Evolutionary conservation across 2,113 vertebrate species (phyloP).

Genomic region (Gnathonemus longibarbis): DNA sequence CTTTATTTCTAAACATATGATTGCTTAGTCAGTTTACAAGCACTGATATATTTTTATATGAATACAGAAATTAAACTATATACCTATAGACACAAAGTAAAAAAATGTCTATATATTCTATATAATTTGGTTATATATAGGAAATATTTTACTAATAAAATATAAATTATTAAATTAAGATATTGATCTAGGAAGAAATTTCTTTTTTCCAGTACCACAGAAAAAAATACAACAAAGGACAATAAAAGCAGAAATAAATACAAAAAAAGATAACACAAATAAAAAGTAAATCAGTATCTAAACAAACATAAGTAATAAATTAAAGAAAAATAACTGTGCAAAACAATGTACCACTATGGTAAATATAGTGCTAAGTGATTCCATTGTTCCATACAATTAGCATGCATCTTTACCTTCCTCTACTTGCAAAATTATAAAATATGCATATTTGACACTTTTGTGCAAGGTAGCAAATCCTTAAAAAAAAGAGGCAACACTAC

Average conservation of each 20-base stretch:
- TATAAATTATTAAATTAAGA: neutral
- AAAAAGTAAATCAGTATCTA: neutral
- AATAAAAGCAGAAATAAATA: neutral
- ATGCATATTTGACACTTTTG: neutral
- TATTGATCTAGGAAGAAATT: neutral
- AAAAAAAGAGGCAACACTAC: neutral
- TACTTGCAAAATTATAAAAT: neutral
- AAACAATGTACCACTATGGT: neutral
- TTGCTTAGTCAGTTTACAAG: neutral
- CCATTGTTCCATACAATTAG: neutral
- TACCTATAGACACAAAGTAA: neutral
- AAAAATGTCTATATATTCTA: neutral
- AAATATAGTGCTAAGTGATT: neutral
- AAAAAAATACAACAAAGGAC: neutral
- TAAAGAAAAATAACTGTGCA: neutral
- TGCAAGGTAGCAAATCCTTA: neutral
- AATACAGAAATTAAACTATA: neutral
- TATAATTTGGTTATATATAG: neutral
- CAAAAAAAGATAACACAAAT: neutral
- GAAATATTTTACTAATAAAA: neutral
- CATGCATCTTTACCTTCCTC: neutral
- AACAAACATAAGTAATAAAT: neutral
- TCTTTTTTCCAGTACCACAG: neutral
- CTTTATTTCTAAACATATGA: neutral
- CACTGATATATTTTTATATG: neutral